Evolutionary conservation across 2,797 vertebrate genomes (phyloP), one percentile per base, ranked within the genome.

Genomic region (Gastrophryne carolinensis): DNA sequence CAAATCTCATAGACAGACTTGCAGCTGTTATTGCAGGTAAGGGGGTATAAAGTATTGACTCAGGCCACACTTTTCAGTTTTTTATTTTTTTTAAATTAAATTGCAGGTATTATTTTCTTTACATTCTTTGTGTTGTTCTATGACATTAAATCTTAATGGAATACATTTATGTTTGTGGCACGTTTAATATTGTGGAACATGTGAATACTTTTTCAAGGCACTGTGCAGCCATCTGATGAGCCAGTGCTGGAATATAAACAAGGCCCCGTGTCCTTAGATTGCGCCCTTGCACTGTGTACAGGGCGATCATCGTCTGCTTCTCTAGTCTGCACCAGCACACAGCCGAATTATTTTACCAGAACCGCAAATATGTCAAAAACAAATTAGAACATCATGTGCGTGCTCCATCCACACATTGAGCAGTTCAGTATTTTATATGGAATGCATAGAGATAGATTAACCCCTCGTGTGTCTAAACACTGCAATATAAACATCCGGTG

Each of bases 291-390:
- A 47, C 23, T 37, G 44, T 29, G 12, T 30, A 37, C 9, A 63
- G 54, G 54, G 27, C 44, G 4, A 44, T 53, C 17, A 29, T 44
- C n/a, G 9, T 21, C 35, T 73, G 17, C 4, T 73, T 56, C 50
- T 64, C 19, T 41, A 24, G 12, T 37, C 37, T 21, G 35, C 63
- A 58, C 58, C 70, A 63, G 58, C 6, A 56, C 19, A 13, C 35
- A 44, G 50, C 54, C 24, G 34, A 44, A 29, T 56, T 54, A 54
- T 64, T 64, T 64, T 35, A 32, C 60, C 50, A 56, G 8, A 56
- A 73, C 71, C 71, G 44, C 60, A 73, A 73, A 64, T 54, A 73
- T 64, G 70, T 73, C 44, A 62, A 54, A 65, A 73, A 73, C 71
- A 73, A 56, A 73, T 64, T 30, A 73, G n/a, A 64, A 64, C 60